Base-by-base conservation (phyloP, 2,888 invertebrate genomes). In the Erebia ligea region DNA sequence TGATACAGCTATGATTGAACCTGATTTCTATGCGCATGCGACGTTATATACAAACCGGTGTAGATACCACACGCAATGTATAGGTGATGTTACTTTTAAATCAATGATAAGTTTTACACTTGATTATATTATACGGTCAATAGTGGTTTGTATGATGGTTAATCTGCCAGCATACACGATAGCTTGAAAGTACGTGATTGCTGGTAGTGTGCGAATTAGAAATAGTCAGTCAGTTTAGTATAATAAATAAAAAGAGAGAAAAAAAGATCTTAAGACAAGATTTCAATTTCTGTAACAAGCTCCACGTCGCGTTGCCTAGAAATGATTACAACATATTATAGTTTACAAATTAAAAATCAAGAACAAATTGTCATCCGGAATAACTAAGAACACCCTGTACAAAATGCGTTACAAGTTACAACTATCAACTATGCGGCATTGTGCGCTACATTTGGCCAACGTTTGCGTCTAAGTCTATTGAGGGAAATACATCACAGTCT, bases 371-470 rank as follows among this genome's bases (percentile, higher is more conserved):
- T 25, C 25, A 25, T 25, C 25, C 1, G 2, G 25, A 25, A 25
- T 4, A n/a, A n/a, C 50, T 11, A 64, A 52, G 11, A 64, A 40
- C 52, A 50, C 10, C 25, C 63, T 64, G 52, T 64, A 52, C 25
- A 61, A 48, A 62, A 62, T 62, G 61, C 17, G 40, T 59, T 52
- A 52, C 17, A 25, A n/a, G 40, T 59, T 52, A 52, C 17, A 25
- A n/a, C 80, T 82, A 85, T 84, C 17, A 25, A 34, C 80, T 82
- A 85, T 84, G 84, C 84, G 86, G 86, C 86, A 87, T 80, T 75
- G 70, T 77, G 76, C 76, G 79, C 82, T 82, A 81, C 76, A 81
- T 85, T 80, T 76, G 79, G 17, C 15, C 34, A 54, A 59, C 58
- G 65, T 67, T 59, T 67, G 45, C 76, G 76, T 77, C 73, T 79